phyloP scores from a whole-genome alignment of 2,888 invertebrate genomes.

The Trichopoda pennipes region DNA sequence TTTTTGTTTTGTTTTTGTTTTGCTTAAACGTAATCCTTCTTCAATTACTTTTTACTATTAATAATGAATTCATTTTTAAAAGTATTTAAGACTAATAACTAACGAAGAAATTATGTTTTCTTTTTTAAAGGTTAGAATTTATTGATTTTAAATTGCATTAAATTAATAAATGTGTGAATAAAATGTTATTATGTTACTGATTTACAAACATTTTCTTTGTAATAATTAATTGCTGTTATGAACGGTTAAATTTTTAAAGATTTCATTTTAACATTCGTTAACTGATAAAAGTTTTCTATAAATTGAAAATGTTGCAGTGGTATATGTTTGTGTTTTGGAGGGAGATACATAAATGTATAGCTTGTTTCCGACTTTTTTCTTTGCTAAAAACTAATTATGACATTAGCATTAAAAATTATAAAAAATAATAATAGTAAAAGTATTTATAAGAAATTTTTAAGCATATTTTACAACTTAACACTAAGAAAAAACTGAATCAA shows the following conservation, averaged over 20 bases:
- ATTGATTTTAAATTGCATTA: conserved; percentile 30
- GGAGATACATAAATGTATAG: conserved; percentile 20
- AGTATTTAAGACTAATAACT: conserved; percentile 46
- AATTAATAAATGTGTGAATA: conserved; percentile 35
- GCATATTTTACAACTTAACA: conserved; percentile 71
- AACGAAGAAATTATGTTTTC: conserved; percentile 28
- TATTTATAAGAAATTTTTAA: conserved; percentile 63
- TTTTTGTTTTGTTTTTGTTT: no score
- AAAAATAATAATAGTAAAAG: conserved; percentile 54
- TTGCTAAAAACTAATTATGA: conserved; percentile 56
- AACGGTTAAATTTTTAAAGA: conserved; percentile 3
- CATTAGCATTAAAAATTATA: conserved; percentile 56
- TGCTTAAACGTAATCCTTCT: conserved; percentile 14
- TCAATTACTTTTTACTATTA: conserved; percentile 36
- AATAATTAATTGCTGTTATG: conserved; percentile 14
- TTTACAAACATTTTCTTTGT: conserved; percentile 56
- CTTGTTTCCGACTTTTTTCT: conserved; percentile 48
- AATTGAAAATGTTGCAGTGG: conserved; percentile 33
- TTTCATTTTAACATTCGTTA: conserved; percentile 2
- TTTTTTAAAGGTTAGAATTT: conserved; percentile 18
- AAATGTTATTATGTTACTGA: conserved; percentile 20
- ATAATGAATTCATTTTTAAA: conserved; percentile 47
- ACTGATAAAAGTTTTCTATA: conserved; percentile 17
- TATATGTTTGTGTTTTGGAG: conserved; percentile 6
- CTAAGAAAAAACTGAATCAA: conserved; percentile 55